phyloP scores from a whole-genome alignment of 1,140 invertebrate genomes.

The Octopus sinensis region DNA sequence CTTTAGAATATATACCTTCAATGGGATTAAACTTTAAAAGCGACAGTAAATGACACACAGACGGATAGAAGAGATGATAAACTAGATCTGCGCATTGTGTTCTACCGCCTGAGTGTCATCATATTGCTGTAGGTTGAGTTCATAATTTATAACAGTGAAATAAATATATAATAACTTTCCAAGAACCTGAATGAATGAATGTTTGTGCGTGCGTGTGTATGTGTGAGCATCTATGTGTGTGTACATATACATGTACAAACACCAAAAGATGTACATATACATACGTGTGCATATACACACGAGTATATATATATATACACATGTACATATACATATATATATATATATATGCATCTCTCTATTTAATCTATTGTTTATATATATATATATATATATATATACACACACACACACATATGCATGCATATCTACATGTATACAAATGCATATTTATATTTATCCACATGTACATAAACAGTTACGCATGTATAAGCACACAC shows the following conservation, averaged over 20 bases:
- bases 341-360: neutral
- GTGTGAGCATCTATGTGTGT: neutral
- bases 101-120: too few relatives aligned
- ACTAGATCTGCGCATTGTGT: too few relatives aligned
- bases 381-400: neutral
- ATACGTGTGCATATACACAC: neutral
- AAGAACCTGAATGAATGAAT: neutral
- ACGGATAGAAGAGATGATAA: too few relatives aligned
- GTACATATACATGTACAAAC: neutral
- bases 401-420: neutral
- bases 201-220: neutral
- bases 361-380: neutral
- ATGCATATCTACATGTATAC: neutral
- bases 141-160: too few relatives aligned
- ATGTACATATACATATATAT: neutral
- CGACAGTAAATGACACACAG: too few relatives aligned
- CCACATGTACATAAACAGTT: neutral
- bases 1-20: too few relatives aligned
- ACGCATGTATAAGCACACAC: neutral
- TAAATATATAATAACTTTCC: too few relatives aligned
- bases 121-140: too few relatives aligned
- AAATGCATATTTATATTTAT: neutral
- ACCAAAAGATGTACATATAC: neutral
- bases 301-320: neutral
- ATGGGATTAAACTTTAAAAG: too few relatives aligned